Percentiles rank a stretch among this genome's conserved stretches.
Conservation (phyloP, 2,113 vertebrate genomes). For the Tychaedon coryphoeus region DNA sequence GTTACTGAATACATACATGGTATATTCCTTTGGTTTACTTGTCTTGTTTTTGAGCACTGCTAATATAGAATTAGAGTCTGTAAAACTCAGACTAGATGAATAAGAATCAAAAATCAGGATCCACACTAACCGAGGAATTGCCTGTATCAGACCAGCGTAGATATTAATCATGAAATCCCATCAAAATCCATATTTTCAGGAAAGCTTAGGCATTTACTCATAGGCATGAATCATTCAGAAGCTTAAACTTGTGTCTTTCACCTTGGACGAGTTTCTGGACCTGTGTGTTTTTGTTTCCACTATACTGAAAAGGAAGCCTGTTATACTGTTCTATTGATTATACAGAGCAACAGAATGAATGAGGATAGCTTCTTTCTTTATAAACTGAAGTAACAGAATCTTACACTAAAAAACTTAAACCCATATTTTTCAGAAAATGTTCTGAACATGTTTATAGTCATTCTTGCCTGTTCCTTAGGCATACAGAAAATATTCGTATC, state of each 20-base stretch:
- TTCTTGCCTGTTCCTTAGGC: background rate
- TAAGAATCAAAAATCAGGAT: background rate
- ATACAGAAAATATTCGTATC: background rate
- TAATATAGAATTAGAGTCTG: background rate
- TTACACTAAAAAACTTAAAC: background rate
- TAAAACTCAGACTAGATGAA: background rate
- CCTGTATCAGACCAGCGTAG: background rate
- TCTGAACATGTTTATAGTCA: background rate
- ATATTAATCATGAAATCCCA: background rate
- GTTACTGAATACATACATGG: background rate
- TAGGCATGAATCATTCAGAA: background rate
- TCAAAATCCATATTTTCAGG: background rate
- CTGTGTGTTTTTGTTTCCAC: background rate
- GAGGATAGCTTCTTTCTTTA: background rate
- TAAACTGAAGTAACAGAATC: background rate
- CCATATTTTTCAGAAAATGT: background rate
- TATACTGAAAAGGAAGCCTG: background rate
- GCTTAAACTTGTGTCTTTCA: background rate
- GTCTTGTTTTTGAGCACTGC: background rate
- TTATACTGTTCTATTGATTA: background rate
- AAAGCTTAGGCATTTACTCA: background rate
- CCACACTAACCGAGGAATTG: background rate
- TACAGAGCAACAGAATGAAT: background rate
- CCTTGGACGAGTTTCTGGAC: background rate
- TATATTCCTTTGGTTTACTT: background rate